phyloP scores from a whole-genome alignment of 2,888 invertebrate genomes.

The Odontothrips loti region DNA sequence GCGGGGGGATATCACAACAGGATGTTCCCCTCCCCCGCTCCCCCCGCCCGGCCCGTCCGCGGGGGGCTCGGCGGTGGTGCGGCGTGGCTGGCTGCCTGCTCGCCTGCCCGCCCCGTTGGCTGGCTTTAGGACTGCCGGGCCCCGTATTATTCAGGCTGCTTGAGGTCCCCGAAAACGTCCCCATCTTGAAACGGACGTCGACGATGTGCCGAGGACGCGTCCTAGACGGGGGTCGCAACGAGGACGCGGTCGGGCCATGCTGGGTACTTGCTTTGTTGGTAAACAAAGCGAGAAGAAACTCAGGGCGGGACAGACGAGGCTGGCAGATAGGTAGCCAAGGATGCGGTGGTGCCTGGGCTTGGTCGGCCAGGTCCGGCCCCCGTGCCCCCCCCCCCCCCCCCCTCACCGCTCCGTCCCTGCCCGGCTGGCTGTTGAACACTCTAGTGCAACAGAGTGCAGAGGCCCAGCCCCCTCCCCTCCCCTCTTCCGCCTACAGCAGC shows the following conservation, averaged over 20 bases:
- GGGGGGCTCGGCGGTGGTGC: neutral
- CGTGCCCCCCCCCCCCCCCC: neutral
- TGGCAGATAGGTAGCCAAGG: slow-evolving; percentile 12
- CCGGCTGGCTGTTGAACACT: neutral
- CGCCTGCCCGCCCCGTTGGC: neutral
- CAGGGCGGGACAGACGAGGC: neutral
- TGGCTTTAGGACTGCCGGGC: no score
- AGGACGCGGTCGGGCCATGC: no score
- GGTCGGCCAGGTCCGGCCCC: neutral
- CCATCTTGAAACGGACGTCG: no score
- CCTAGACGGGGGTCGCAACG: no score
- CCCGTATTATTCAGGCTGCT: no score
- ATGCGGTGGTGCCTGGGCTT: neutral
- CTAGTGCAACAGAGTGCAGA: slow-evolving; percentile 24
- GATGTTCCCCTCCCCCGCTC: neutral
- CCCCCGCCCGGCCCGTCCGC: neutral
- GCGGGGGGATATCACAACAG: neutral
- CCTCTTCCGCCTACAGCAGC: neutral
- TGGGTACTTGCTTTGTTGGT: neutral
- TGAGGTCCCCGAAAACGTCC: no score
- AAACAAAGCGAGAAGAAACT: slow-evolving; percentile 12
- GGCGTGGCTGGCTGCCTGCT: neutral
- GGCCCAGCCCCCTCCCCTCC: neutral
- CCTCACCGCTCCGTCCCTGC: neutral
- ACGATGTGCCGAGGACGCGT: no score